Evolutionary conservation across 2,113 vertebrate genomes (phyloP).

Genomic region (Camelus bactrianus): DNA sequence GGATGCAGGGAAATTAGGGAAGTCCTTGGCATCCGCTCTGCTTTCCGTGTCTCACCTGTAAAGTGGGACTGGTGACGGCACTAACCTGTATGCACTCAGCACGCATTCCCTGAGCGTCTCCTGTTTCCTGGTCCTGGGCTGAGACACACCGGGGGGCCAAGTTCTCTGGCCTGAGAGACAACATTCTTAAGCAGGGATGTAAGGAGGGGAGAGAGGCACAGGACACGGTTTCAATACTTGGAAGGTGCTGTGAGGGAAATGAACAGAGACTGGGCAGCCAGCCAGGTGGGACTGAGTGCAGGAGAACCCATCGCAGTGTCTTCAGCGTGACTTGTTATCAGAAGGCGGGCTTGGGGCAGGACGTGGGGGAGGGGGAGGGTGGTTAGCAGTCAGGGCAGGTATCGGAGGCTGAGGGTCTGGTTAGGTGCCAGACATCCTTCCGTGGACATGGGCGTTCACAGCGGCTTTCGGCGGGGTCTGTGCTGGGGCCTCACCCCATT

Average conservation of each 20-base stretch:
- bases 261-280: too few relatives aligned
- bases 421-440: fast-evolving
- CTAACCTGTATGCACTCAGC: fast-evolving
- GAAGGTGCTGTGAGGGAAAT: neutral
- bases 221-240: fast-evolving
- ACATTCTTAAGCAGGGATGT: fast-evolving
- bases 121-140: fast-evolving
- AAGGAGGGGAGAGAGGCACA: fast-evolving
- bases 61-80: too few relatives aligned
- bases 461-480: neutral
- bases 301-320: fast-evolving
- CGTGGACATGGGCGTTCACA: neutral
- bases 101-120: fast-evolving
- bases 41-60: neutral
- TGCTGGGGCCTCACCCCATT: fast-evolving
- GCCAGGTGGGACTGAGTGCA: fast-evolving
- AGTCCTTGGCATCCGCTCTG: neutral
- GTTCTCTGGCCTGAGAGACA: too few relatives aligned
- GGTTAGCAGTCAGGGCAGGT: fast-evolving
- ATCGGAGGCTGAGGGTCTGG: neutral
- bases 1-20: neutral
- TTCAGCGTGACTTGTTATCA: fast-evolving
- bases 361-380: fast-evolving
- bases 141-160: fast-evolving
- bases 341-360: neutral